Evolutionary conservation across 2,888 invertebrate genomes (phyloP), one percentile per base, ranked within the genome.

Genomic region (Timandra comae): DNA sequence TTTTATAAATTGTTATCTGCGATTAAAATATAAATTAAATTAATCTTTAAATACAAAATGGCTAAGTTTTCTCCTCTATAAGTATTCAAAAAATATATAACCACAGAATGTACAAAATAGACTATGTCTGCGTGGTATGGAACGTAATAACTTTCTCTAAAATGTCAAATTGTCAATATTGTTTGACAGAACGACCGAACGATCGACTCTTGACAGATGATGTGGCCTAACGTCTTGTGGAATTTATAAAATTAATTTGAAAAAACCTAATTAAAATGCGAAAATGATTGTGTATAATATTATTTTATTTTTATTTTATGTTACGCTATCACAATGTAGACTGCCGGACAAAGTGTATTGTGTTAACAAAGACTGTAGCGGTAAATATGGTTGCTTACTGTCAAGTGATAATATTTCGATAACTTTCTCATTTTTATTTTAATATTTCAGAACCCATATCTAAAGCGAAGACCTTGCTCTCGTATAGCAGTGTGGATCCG

Each of bases 301-400:
- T 66, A 59, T 78, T 66, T 58, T 81, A 70, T 70, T 80, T 65
- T 63, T 67, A 52, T 66, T 74, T 62, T 65, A 70, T 52, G 56
- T 80, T 41, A 60, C 71, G 44, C 46, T 65, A 36, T 64, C 65
- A 47, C 58, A 75, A 36, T 74, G 85, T 61, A 72, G 80, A 73
- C 77, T 90, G 57, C 91, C 92, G 33, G 89, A 92, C 64, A 89
- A 90, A 74, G 88, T 91, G 58, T 77, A 88, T 62, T 94, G 94
- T 87, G 91, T 84, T 52, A 90, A 93, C 79, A 73, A 85, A 68
- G 74, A 89, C 64, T 94, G 94, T 74, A 87, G 87, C 74, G 88
- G 94, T 94, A 82, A 75, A 74, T 66, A 35, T 26, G 31, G 34
- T 39, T 38, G 38, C 25, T 43, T 32, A 39, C 32, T 36, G 43